These are phyloP conservation scores for Cervus canadensis DNA, from an alignment of 2,113 vertebrate genomes.

Conservation along the genomic window DNA sequence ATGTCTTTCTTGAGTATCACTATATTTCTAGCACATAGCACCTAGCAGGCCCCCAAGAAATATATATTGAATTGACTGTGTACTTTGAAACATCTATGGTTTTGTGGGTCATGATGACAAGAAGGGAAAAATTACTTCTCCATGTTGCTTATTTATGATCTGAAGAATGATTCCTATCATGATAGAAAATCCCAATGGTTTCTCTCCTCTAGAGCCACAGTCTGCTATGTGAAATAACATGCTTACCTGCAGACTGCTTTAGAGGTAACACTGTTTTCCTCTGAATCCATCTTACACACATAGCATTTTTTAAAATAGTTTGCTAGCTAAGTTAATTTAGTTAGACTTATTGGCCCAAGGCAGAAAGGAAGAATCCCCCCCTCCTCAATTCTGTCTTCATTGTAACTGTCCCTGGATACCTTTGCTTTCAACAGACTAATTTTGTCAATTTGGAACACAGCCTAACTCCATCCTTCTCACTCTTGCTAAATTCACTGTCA, in stretches of 20 bases:
- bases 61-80: not conserved
- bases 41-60: not conserved
- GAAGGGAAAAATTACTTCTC: not conserved
- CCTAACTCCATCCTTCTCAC: not conserved
- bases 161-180: not conserved
- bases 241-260: not conserved
- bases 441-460: not conserved
- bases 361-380: not conserved
- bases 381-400: not conserved
- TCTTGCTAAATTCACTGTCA: not conserved
- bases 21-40: not conserved
- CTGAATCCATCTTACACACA: not conserved
- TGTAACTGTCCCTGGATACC: not conserved
- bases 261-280: not conserved
- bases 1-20: not conserved
- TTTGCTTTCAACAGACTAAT: slow-evolving; percentile 18
- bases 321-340: slow-evolving; percentile 1
- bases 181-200: not conserved
- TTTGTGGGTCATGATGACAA: not conserved
- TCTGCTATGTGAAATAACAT: not conserved
- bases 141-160: not conserved
- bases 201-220: not conserved
- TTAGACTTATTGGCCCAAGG: not conserved
- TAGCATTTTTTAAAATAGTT: slow-evolving; percentile 1
- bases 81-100: not conserved